Conservation (phyloP, 2,888 invertebrate genomes). For the Siphonodentalium dalli region DNA sequence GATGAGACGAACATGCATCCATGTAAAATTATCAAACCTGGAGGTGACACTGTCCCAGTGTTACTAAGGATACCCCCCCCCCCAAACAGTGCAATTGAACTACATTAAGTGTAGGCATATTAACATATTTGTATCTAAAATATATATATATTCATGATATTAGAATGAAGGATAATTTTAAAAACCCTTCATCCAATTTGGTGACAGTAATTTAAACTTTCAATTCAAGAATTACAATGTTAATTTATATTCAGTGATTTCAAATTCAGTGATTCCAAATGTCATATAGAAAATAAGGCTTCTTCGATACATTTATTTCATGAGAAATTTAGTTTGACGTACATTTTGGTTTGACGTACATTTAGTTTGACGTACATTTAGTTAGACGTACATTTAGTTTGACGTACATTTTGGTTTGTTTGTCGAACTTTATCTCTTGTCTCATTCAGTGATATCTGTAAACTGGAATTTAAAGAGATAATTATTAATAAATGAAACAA, state of each 20-base stretch:
- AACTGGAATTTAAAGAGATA: constrained; percentile 37
- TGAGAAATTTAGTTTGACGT: background rate
- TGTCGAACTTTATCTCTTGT: constrained; percentile 61
- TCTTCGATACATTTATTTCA: background rate
- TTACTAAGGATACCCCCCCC: too few species aligned
- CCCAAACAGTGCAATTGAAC: too few species aligned
- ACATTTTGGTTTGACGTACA: background rate
- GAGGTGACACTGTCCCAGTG: too few species aligned
- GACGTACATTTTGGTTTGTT: constrained; percentile 60
- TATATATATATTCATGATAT: too few species aligned
- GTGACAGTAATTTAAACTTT: too few species aligned
- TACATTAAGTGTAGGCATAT: too few species aligned
- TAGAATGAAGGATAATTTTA: too few species aligned
- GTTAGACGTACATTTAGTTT: background rate
- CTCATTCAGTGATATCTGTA: constrained; percentile 64
- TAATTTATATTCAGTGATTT: too few species aligned
- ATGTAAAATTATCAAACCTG: too few species aligned
- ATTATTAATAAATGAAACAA: background rate
- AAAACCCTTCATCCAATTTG: too few species aligned
- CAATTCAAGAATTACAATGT: too few species aligned
- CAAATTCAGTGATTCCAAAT: background rate
- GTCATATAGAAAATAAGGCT: background rate
- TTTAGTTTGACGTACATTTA: background rate
- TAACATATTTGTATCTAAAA: too few species aligned
- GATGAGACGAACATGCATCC: constrained; percentile 8